These are phyloP conservation scores for Odontomyia ornata DNA, from an alignment of 2,888 invertebrate species.

Conservation along the genomic window DNA sequence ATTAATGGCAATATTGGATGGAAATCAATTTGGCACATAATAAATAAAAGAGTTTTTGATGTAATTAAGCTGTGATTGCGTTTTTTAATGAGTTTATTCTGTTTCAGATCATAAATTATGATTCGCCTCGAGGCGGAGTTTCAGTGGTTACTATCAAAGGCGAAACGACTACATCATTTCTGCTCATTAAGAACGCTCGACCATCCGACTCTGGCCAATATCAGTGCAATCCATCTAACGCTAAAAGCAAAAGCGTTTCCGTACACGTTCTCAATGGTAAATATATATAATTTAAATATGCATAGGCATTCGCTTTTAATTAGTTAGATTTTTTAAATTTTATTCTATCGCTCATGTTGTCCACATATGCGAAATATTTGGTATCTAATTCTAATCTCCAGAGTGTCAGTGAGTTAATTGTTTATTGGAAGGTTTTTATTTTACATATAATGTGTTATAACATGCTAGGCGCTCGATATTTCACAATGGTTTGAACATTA, in stretches of 20 bases:
- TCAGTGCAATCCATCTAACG: constrained; percentile 94
- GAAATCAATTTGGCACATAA: constrained; percentile 40
- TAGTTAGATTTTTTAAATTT: no score
- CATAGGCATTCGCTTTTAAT: background rate
- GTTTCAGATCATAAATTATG: constrained; percentile 91
- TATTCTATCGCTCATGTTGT: no score
- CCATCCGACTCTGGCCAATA: constrained; percentile 90
- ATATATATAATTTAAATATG: constrained; percentile 57
- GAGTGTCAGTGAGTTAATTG: no score
- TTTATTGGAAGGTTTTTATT: no score
- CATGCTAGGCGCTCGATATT: no score
- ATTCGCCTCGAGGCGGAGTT: constrained; percentile 89
- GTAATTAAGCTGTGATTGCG: constrained; percentile 8
- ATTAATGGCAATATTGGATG: constrained; percentile 5
- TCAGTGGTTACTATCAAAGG: constrained; percentile 92
- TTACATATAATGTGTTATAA: no score
- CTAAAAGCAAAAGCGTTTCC: constrained; percentile 87
- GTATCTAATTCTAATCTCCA: no score
- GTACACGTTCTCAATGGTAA: constrained; percentile 95
- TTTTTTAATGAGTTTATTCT: constrained; percentile 46
- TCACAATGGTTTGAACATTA: no score
- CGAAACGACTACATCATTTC: constrained; percentile 88
- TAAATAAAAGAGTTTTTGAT: constrained; percentile 40
- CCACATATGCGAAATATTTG: no score
- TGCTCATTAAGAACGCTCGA: constrained; percentile 86